These are phyloP conservation scores for Bergia sp. DNA, from an alignment of 92 coral and sea anemone species.

Conservation along the genomic window DNA sequence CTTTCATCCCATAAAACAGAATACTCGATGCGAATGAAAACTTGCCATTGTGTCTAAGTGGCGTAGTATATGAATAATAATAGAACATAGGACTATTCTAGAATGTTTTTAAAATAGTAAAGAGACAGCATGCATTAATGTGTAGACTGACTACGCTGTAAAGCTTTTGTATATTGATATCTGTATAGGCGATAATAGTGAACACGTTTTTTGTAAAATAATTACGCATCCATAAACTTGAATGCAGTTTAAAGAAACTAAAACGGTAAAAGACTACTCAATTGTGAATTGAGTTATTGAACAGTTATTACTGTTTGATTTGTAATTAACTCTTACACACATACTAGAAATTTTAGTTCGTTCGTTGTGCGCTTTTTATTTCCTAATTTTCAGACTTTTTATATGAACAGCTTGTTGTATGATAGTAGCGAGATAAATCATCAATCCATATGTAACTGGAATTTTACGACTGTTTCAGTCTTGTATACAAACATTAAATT, in stretches of 20 bases:
- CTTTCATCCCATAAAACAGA: not conserved
- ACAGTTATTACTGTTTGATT: not conserved
- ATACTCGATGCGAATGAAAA: not conserved
- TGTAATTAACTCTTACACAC: not conserved
- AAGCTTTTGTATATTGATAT: too few relatives aligned
- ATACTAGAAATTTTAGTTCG: too few relatives aligned
- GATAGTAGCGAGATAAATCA: too few relatives aligned
- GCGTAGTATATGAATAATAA: constrained; percentile 9
- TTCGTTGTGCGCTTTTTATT: not conserved
- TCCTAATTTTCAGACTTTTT: not conserved
- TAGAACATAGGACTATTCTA: not conserved
- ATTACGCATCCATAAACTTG: not conserved
- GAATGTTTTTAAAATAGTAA: not conserved
- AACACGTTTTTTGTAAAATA: not conserved
- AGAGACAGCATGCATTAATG: not conserved
- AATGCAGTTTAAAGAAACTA: not conserved
- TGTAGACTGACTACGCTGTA: not conserved
- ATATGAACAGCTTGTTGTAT: too few relatives aligned
- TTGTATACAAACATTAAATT: not conserved
- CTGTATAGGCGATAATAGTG: not conserved
- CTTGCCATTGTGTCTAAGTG: constrained; percentile 5
- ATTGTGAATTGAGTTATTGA: not conserved
- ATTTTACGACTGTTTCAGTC: not conserved
- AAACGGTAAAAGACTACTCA: not conserved
- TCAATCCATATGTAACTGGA: not conserved